Base-by-base conservation (phyloP, 2,888 invertebrate species). In the Perithous albicinctus region DNA sequence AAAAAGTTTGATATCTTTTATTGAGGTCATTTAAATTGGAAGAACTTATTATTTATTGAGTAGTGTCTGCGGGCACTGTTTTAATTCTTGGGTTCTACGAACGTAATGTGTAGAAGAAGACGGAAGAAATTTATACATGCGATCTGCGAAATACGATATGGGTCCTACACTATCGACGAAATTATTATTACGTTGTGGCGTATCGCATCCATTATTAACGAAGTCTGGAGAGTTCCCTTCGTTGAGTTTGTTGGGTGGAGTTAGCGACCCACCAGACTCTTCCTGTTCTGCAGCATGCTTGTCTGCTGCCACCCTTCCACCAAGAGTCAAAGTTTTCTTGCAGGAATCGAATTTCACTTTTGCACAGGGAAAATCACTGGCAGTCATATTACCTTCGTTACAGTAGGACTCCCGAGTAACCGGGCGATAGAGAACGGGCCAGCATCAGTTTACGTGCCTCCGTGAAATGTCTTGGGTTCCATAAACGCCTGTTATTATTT, bases 271-370 rank as follows among this genome's bases (percentile, higher is more conserved):
- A 29, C 48, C 51, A 63, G 32, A 32, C 43, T 29, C 56, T 12
- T 26, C 18, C 35, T 35, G 20, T 18, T 35, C 2, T 18, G 20
- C 32, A 59, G 1, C 12, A 1, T 32, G 32, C 56, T 26, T 29
- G 41, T 15, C 56, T 32, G 7, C 6, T 56, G 43, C 23, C 26
- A 10, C 15, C 10, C 59, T 18, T 48, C 69, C 5, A 26, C 61
- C 7, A n/a, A 54, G 51, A 59, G 76, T 78, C 61, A 84, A 87
- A 90, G 86, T 88, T 89, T 89, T 86, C 86, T 80, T 70, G 77
- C 56, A 69, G 79, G 87, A 84, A 87, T 89, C 87, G 84, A 86
- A 87, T 90, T 89, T 89, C 88, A 84, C 78, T 77, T 77, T 75
- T 75, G 38, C 46, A 73, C 35, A 46, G 20, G 15, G 56, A 67